These are phyloP conservation scores for Coenobita brevimanus DNA, from an alignment of 1,140 invertebrate species.

Conservation along the genomic window DNA sequence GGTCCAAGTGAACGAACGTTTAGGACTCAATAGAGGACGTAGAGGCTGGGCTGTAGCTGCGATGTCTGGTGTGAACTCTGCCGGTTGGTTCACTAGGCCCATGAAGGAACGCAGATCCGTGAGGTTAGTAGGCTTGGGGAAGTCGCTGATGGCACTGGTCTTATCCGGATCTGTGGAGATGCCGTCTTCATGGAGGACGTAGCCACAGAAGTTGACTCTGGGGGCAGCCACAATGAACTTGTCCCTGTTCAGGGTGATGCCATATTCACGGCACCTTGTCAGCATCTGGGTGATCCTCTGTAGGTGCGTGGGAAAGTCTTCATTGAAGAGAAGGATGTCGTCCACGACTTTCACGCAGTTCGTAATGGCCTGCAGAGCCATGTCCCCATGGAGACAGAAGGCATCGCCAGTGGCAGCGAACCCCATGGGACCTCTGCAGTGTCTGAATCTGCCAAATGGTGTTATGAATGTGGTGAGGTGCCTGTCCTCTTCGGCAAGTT, in stretches of 20 bases:
- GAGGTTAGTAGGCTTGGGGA: neutral
- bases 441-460: too few species aligned
- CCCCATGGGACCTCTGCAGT: neutral
- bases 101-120: neutral
- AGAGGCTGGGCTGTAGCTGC: neutral
- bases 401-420: neutral
- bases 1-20: constrained; percentile 3
- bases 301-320: neutral
- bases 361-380: neutral
- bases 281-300: neutral
- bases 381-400: neutral
- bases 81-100: neutral
- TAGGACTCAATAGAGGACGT: neutral
- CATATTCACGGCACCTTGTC: neutral
- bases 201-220: neutral
- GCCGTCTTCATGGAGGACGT: neutral
- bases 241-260: neutral
- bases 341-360: too few species aligned
- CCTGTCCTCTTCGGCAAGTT: too few species aligned
- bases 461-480: too few species aligned
- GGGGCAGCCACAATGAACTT: constrained; percentile 8
- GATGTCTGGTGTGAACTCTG: neutral
- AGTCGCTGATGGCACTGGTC: neutral
- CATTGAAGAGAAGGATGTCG: neutral
- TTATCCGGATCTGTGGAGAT: neutral